Base-by-base conservation (phyloP, 2,888 invertebrate species). In the Allygus modestus region DNA sequence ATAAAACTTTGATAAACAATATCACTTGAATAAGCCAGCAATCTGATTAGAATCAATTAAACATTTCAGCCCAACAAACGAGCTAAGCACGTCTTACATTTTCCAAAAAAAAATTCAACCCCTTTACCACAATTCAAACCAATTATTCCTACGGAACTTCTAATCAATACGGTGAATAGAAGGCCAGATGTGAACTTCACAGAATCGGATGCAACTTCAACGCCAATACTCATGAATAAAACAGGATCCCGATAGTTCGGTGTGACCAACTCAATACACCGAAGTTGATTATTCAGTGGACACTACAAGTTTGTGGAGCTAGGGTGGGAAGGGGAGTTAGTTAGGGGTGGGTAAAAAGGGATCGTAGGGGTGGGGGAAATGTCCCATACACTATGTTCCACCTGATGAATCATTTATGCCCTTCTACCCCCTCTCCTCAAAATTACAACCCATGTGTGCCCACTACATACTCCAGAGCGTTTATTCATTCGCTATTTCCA, bases 271-370 rank as follows among this genome's bases (percentile, higher is more conserved):
- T 23, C 58, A 12, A 58, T 58, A 23, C 23, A 58, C 7, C 17
- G 46, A 11, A 20, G 28, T 28, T 65, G 28, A 28, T 65, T 65
- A 65, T 65, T 65, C 65, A 65, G 28, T 28, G 65, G 65, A 2
- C 65, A 12, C 28, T 12, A 65, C 23, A 31, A 65, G 65, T 65
- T 58, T 65, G 65, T 65, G 58, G 58, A 23, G 23, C 2, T 5
- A 58, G 58, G 58, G 58, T 2, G 26, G 58, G 58, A 20, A 9
- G 58, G 20, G 17, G 17, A 15, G 46, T 9, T 1, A 46, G 12
- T 46, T 37, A 7, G 5, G 37, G 46, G 46, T 46, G 46, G 9
- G 37, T 37, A 7, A 37, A 23, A 11, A 54, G 54, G n/a, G 23
- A 23, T 20, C 7, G 54, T 2, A 15, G 31, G 65, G 65, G 31